These are phyloP conservation scores for Rhorus exstirpatorius DNA, from an alignment of 2,888 invertebrate species.

Conservation along the genomic window DNA sequence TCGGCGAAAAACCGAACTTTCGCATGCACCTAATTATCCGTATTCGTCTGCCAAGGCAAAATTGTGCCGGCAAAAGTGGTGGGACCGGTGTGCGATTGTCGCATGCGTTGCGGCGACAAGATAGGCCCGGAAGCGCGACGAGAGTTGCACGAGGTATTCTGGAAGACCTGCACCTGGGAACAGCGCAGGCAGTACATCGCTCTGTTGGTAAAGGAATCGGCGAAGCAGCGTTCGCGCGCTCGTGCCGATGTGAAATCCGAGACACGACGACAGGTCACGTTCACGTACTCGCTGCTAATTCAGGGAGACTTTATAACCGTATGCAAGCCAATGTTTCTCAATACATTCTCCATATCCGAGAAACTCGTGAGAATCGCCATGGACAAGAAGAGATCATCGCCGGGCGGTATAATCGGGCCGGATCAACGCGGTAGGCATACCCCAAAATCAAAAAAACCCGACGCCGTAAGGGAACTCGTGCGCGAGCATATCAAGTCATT, in stretches of 20 bases:
- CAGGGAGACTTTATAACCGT: constrained; percentile 77
- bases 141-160: constrained; percentile 77
- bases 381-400: constrained; percentile 77
- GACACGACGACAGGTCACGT: constrained; percentile 76
- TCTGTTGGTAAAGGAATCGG: constrained; percentile 78
- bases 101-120: constrained; percentile 77
- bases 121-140: constrained; percentile 74
- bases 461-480: constrained; percentile 76
- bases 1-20: too few relatives aligned
- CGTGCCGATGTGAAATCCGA: constrained; percentile 74
- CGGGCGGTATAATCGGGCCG: constrained; percentile 76
- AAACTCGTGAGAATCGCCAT: constrained; percentile 79
- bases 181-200: constrained; percentile 79
- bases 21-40: too few relatives aligned
- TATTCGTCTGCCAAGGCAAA: constrained; percentile 69
- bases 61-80: constrained; percentile 78
- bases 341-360: constrained; percentile 78
- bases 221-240: constrained; percentile 78
- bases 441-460: constrained; percentile 79
- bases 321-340: constrained; percentile 80
- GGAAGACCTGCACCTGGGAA: constrained; percentile 78
- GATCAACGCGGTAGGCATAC: constrained; percentile 79
- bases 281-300: constrained; percentile 76
- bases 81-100: constrained; percentile 79
- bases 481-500: constrained; percentile 79